Conservation (phyloP, 2,797 vertebrate genomes). For the Streptopelia turtur region DNA sequence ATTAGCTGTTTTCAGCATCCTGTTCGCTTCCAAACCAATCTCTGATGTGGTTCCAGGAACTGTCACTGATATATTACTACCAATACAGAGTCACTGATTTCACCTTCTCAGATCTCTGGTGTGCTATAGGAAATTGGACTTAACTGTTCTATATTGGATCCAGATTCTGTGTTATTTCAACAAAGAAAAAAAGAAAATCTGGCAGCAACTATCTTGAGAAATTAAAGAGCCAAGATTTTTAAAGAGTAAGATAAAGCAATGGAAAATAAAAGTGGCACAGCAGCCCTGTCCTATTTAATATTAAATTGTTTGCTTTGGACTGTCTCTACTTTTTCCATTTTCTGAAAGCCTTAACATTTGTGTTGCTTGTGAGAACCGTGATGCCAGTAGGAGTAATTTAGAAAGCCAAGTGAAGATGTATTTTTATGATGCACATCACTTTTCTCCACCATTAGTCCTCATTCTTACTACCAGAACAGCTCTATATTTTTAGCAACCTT, state of each 20-base stretch:
- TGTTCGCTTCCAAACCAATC: not conserved
- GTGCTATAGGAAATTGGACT: not conserved
- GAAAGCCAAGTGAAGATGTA: not conserved
- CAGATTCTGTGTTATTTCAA: not conserved
- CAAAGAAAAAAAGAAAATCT: constrained; percentile 9
- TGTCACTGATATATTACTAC: not conserved
- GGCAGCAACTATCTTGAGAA: not conserved
- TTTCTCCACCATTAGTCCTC: not conserved
- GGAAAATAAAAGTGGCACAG: not conserved
- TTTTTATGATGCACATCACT: not conserved
- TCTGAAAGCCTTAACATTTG: not conserved
- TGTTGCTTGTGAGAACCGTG: not conserved
- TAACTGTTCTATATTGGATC: not conserved
- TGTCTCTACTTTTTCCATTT: not conserved
- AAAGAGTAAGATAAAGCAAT: not conserved
- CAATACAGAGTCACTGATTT: not conserved
- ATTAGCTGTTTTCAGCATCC: not conserved
- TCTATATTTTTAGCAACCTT: not conserved
- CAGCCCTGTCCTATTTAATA: not conserved
- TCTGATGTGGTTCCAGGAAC: not conserved
- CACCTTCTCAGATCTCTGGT: not conserved
- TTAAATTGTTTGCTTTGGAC: not conserved
- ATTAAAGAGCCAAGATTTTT: not conserved
- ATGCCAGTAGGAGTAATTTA: not conserved
- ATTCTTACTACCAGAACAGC: not conserved